Conservation (phyloP, 2,797 vertebrate species). For the Tachyglossus aculeatus region DNA sequence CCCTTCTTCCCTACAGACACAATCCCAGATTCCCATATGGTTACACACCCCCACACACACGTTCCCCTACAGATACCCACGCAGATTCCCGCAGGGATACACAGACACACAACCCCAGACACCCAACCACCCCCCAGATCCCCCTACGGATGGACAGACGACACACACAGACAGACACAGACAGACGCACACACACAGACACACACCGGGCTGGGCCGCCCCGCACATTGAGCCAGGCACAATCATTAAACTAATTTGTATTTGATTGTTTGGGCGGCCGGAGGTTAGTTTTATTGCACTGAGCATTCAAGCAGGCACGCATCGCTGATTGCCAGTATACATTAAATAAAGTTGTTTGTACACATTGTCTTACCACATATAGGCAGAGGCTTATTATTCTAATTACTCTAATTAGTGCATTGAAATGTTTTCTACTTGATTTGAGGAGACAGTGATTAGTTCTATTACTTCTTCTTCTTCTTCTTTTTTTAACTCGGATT, state of each 20-base stretch:
- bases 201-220: too few species aligned
- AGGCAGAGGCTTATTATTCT: slow-evolving; percentile 85
- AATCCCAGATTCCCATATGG: too few species aligned
- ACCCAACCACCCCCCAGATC: too few species aligned
- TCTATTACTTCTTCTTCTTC: slow-evolving; percentile 82
- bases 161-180: too few species aligned
- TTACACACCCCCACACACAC: too few species aligned
- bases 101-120: too few species aligned
- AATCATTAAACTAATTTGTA: slow-evolving; percentile 86
- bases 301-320: slow-evolving; percentile 84
- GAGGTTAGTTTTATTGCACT: slow-evolving; percentile 82
- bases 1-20: too few species aligned
- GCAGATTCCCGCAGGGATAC: too few species aligned
- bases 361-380: slow-evolving; percentile 87
- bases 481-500: slow-evolving; percentile 82
- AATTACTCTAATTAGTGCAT: slow-evolving; percentile 86
- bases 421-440: slow-evolving; percentile 86
- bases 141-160: too few species aligned
- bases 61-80: too few species aligned
- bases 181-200: too few species aligned
- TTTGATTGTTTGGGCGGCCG: slow-evolving; percentile 86
- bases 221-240: slow-evolving; percentile 79
- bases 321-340: slow-evolving; percentile 86
- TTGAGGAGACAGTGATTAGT: slow-evolving; percentile 81
- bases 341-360: slow-evolving; percentile 88